phyloP scores from a whole-genome alignment of 64 coral and sea anemone species.

The Stylophora pistillata region DNA sequence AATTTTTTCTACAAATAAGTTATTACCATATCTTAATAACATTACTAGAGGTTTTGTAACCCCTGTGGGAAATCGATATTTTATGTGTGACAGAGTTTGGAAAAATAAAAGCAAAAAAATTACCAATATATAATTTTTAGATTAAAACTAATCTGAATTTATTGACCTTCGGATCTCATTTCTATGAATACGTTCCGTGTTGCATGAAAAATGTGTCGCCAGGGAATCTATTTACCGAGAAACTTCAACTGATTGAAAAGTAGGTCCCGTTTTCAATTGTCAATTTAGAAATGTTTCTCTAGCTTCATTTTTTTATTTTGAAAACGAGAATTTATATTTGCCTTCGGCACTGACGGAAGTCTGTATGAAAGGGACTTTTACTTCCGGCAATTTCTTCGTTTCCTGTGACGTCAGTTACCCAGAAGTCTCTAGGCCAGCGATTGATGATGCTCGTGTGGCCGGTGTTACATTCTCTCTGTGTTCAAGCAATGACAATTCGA shows the following conservation, averaged over 20 bases:
- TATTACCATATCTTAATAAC: background rate
- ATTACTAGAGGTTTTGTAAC: background rate
- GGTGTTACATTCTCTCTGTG: conserved; percentile 56
- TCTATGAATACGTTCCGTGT: too few relatives aligned
- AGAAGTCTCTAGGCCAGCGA: conserved; percentile 18
- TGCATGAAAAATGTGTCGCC: too few relatives aligned
- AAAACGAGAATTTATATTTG: background rate
- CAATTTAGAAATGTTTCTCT: background rate
- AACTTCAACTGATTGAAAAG: too few relatives aligned
- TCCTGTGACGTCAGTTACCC: conserved; percentile 49
- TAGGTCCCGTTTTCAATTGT: background rate
- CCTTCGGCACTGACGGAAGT: conserved; percentile 23
- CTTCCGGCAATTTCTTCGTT: conserved; percentile 29
- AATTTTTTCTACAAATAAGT: background rate
- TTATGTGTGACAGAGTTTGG: too few relatives aligned
- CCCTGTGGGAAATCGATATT: too few relatives aligned
- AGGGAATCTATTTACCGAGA: too few relatives aligned
- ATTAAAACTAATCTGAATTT: too few relatives aligned
- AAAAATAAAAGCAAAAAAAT: too few relatives aligned
- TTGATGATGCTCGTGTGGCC: conserved; percentile 59
- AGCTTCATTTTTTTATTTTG: too few relatives aligned
- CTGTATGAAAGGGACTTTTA: background rate
- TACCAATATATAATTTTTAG: too few relatives aligned
- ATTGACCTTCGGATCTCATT: too few relatives aligned
- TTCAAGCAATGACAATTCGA: conserved; percentile 56